Evolutionary conservation across 2,888 invertebrate genomes (phyloP).

Genomic region (Coleophora flavipennella): DNA sequence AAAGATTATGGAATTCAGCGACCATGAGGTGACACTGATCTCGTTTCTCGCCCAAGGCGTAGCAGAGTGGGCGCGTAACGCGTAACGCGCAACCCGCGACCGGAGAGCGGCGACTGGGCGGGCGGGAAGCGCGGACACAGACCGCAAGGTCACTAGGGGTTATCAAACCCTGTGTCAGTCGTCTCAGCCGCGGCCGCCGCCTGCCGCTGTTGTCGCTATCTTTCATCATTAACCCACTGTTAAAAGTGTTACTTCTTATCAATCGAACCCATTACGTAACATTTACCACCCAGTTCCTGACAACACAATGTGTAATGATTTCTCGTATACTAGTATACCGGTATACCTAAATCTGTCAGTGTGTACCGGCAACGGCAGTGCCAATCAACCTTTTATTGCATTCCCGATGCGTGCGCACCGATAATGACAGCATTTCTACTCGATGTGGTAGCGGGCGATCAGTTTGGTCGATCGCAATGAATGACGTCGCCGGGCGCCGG

Average conservation of each 20-base stretch:
- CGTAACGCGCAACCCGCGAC: background rate
- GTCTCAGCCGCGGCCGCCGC: conserved; percentile 27
- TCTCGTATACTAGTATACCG: conserved; percentile 31
- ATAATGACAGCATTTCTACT: conserved; percentile 69
- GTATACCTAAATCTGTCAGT: conserved; percentile 33
- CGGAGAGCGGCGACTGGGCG: conserved; percentile 11
- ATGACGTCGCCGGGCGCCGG: conserved; percentile 49
- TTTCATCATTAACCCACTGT: conserved; percentile 19
- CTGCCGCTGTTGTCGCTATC: background rate
- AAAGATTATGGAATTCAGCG: no score
- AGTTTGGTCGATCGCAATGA: conserved; percentile 66
- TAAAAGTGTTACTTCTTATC: no score
- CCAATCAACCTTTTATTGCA: conserved; percentile 49
- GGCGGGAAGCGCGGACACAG: conserved; percentile 29
- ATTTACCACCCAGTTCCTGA: conserved; percentile 19
- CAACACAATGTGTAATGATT: conserved; percentile 29
- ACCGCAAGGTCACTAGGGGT: conserved; percentile 48
- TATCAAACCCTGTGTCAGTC: conserved; percentile 27
- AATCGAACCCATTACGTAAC: conserved; percentile 6
- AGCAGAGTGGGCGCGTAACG: no score
- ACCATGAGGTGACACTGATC: conserved; percentile 21
- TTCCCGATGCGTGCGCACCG: conserved; percentile 54
- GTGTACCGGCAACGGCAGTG: conserved; percentile 35
- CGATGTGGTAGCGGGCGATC: conserved; percentile 61
- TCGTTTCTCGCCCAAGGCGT: background rate